Percentiles rank a stretch among this genome's conserved stretches.
Conservation (phyloP, 1,140 invertebrate species). For the Trichoplusia ni region DNA sequence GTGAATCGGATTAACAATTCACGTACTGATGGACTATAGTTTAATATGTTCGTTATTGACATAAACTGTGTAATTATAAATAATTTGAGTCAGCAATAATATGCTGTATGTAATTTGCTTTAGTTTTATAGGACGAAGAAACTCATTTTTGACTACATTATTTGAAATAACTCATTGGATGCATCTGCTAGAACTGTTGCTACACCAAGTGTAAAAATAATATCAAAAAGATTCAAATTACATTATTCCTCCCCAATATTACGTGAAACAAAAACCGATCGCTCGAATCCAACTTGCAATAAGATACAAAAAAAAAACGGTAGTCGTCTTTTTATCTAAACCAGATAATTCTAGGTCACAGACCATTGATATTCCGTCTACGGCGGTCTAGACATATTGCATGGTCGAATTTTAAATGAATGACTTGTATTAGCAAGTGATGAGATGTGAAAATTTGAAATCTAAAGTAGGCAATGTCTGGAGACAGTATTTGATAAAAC, state of each 20-base stretch:
- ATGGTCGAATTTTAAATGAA: slow-evolving; percentile 79
- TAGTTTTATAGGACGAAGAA: too few relatives aligned
- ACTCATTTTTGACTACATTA: too few relatives aligned
- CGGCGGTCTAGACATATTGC: slow-evolving; percentile 76
- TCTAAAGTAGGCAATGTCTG: slow-evolving; percentile 73
- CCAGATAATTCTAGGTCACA: slow-evolving; percentile 76
- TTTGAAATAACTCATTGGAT: too few relatives aligned
- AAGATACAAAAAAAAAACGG: slow-evolving; percentile 19
- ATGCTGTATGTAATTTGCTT: too few relatives aligned
- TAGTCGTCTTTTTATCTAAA: slow-evolving; percentile 44
- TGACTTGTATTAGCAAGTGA: slow-evolving; percentile 76
- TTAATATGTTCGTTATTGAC: too few relatives aligned
- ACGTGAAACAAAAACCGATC: not conserved
- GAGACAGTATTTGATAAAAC: slow-evolving; percentile 48
- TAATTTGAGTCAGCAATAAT: too few relatives aligned
- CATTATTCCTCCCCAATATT: not conserved
- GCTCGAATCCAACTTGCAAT: slow-evolving; percentile 1
- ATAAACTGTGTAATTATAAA: too few relatives aligned
- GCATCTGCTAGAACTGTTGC: too few relatives aligned
- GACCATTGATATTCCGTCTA: slow-evolving; percentile 75
- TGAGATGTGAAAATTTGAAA: slow-evolving; percentile 75
- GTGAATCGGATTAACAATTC: too few relatives aligned
- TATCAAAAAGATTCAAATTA: too few relatives aligned
- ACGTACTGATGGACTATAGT: too few relatives aligned
- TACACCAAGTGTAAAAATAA: too few relatives aligned